Conservation (phyloP, 64 coral and sea anemone species). For the Exaiptasia diaphana region DNA sequence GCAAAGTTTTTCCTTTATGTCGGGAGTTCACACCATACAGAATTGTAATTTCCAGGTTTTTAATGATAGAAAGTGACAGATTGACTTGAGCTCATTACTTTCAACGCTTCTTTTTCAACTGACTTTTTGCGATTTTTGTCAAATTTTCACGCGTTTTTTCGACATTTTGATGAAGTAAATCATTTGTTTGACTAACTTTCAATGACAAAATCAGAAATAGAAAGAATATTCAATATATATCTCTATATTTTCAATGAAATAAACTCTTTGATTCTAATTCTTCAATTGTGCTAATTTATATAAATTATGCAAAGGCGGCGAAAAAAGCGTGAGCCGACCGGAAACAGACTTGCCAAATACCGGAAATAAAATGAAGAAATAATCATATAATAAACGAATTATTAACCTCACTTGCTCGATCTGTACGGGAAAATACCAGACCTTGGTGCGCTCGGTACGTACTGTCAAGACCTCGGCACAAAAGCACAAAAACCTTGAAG, state of each 20-base stretch:
- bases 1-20: too few species aligned
- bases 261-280: neutral
- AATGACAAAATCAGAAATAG: neutral
- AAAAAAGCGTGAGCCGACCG: neutral
- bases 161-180: neutral
- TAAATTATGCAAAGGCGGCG: neutral
- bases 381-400: too few species aligned
- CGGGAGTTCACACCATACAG: neutral
- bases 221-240: neutral
- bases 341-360: neutral
- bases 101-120: neutral
- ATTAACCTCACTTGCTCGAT: too few species aligned
- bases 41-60: neutral
- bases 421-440: too few species aligned
- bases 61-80: neutral
- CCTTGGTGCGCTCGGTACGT: too few species aligned
- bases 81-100: neutral
- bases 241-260: neutral
- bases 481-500: too few species aligned
- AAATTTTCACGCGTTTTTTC: neutral
- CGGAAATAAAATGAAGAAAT: too few species aligned
- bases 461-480: too few species aligned
- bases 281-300: neutral
- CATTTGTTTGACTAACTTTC: neutral
- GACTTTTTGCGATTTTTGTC: neutral